phyloP scores from a whole-genome alignment of 2,113 vertebrate species.

The Pholis gunnellus region DNA sequence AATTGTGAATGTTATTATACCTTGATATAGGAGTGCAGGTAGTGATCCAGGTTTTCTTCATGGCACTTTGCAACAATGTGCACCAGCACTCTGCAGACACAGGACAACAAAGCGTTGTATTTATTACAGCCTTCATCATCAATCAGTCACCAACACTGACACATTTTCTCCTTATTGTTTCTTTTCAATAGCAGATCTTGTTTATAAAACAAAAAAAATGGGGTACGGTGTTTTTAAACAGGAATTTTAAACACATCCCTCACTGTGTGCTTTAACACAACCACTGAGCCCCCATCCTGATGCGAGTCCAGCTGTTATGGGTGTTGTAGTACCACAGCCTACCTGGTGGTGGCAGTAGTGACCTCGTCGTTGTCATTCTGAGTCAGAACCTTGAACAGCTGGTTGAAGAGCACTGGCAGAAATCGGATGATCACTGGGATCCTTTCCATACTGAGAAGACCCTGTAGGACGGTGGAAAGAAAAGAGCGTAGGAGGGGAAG shows the following conservation, averaged over 20 bases:
- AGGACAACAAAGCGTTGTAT: background rate
- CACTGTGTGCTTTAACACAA: background rate
- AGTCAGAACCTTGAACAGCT: slow-evolving; percentile 94
- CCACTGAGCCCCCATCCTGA: background rate
- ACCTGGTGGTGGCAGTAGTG: slow-evolving; percentile 92
- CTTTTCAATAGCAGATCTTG: background rate
- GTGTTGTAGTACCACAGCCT: slow-evolving; percentile 48
- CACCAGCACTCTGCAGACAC: slow-evolving; percentile 90
- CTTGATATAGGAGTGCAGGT: slow-evolving; percentile 93
- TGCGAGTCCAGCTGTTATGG: background rate
- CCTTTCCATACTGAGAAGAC: slow-evolving; percentile 94
- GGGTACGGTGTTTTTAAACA: background rate
- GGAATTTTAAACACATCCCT: background rate
- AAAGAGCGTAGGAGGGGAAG: background rate
- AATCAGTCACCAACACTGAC: background rate
- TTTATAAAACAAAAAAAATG: background rate
- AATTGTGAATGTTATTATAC: slow-evolving; percentile 75
- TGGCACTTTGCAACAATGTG: slow-evolving; percentile 95
- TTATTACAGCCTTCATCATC: background rate
- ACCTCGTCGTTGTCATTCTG: slow-evolving; percentile 93
- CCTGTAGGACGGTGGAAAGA: slow-evolving; percentile 81
- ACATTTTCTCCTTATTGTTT: background rate
- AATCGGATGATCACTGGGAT: slow-evolving; percentile 95
- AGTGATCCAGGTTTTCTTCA: slow-evolving; percentile 92
- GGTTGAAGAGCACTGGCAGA: slow-evolving; percentile 97